Percentiles rank a stretch among this genome's conserved stretches.
These are phyloP conservation scores for Cacoxenus indagator DNA, from an alignment of 2,888 invertebrate genomes.

Conservation along the genomic window DNA sequence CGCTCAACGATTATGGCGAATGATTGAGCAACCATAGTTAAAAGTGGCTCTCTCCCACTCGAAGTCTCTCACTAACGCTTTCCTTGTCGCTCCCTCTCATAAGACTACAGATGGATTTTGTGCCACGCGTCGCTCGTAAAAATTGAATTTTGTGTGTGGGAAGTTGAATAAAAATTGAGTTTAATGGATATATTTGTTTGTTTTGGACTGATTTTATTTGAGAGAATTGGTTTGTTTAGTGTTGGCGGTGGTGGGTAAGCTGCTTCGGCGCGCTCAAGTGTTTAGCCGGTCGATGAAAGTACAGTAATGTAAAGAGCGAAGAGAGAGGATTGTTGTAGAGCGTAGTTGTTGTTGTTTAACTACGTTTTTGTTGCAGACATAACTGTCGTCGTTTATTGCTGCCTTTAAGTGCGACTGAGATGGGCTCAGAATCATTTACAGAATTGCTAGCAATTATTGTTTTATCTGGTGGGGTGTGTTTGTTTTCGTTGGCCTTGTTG, in stretches of 20 bases:
- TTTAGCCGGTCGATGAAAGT: neutral
- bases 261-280: constrained; percentile 18
- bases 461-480: neutral
- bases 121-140: constrained; percentile 64
- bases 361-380: constrained; percentile 50
- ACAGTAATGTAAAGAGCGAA: constrained; percentile 11
- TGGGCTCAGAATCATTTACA: constrained; percentile 70
- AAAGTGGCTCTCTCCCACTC: constrained; percentile 19
- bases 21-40: constrained; percentile 31
- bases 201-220: constrained; percentile 49
- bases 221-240: constrained; percentile 64
- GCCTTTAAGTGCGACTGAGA: constrained; percentile 71
- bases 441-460: constrained; percentile 51
- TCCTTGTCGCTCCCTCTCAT: constrained; percentile 20
- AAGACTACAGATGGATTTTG: constrained; percentile 10
- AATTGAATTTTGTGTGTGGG: constrained; percentile 52
- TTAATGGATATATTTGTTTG: constrained; percentile 58
- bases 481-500: neutral
- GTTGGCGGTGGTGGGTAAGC: constrained; percentile 36
- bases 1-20: constrained; percentile 36
- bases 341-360: constrained; percentile 12
- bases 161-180: constrained; percentile 57
- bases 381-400: constrained; percentile 69
- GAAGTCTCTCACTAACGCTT: neutral
- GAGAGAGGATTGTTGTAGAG: constrained; percentile 16